Base-by-base conservation (phyloP, 2,888 invertebrate species). In the Synanthedon vespiformis region DNA sequence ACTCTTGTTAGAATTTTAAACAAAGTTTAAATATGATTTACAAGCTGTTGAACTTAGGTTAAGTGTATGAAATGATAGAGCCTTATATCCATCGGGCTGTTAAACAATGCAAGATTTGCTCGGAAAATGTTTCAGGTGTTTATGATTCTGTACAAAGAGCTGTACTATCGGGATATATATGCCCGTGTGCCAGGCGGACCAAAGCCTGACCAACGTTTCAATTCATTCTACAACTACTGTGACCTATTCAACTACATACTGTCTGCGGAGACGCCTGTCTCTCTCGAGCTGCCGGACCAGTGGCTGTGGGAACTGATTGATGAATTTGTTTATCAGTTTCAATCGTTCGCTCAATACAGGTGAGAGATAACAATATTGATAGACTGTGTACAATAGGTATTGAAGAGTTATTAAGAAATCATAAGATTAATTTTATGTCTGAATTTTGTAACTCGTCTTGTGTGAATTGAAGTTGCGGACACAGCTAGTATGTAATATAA, bases 231-330 rank as follows among this genome's bases (percentile, higher is more conserved):
- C 84, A 99, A 99, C 83, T 99, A 99, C 75, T 99, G 99, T 83
- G 95, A 97, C 70, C 90, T 99, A 53, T 99, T 99, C 87, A 98
- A 99, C 82, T 94, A 95, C 70, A 97, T 99, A 62, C 89, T 99
- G 56, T 95, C 96, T 64, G 93, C 96, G 0, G 93, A 94, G 60
- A 93, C 93, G 40, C 98, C 98, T 0, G 95, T 97, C 0, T 91
- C 93, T 2, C 82, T 98, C 51, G 96, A 97, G 73, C 80, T 99
- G 55, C 99, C 99, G 11, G 98, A 99, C 83, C 94, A 98, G 71
- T 99, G 99, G 99, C 88, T 99, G 40, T 99, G 99, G 99, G 99
- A 99, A 77, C 92, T 99, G 52, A 95, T 99, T 62, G 99, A 99
- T 84, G 99, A 99, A 77, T 99, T 99, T 84, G 97, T 99, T 47